Base-by-base conservation (phyloP, 2,888 invertebrate genomes). In the Plagodis dolabraria region DNA sequence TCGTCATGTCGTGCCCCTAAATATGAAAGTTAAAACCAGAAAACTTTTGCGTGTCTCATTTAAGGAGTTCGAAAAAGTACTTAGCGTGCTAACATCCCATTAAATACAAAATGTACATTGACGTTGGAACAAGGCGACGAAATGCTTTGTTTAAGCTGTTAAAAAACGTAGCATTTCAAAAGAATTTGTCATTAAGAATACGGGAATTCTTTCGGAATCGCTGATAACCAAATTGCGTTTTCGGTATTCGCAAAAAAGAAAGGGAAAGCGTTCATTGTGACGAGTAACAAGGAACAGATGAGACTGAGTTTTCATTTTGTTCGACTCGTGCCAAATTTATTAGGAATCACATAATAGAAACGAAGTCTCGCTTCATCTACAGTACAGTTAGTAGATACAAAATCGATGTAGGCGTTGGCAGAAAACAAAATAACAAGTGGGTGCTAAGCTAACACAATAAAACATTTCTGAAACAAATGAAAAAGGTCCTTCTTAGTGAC, bases 101-200 rank as follows among this genome's bases (percentile, higher is more conserved):
- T 62, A 65, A 51, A 65, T 45, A 59, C 57, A 44, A 58, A 67
- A 65, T 65, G 51, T 65, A 58, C 60, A 60, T 64, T 62, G 62
- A 62, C 63, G 62, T 60, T 62, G 51, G 62, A 65, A 65, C 53
- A 58, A 65, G 65, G 67, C 63, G 60, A 53, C 50, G 49, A 65
- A 67, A 68, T 60, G 62, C 62, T 68, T 65, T 63, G 57, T 65
- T 62, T 57, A 56, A 53, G 57, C 53, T 46, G 59, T 58, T 67
- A 51, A 64, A 67, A 61, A 54, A 63, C 51, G 51, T 36, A 53
- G 48, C 53, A n/a, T 49, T 53, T 65, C 60, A 62, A 54, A 60
- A 56, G 58, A 63, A 68, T 60, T 60, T 62, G 62, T 62, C 64
- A 64, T 64, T 65, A 40, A 57, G 59, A 56, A 58, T 54, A 59